A percentile compares a stretch with the other conserved stretches of the same genome.
Conservation (phyloP, 2,888 invertebrate genomes). For the Galeopsomyia nigrocyanea region DNA sequence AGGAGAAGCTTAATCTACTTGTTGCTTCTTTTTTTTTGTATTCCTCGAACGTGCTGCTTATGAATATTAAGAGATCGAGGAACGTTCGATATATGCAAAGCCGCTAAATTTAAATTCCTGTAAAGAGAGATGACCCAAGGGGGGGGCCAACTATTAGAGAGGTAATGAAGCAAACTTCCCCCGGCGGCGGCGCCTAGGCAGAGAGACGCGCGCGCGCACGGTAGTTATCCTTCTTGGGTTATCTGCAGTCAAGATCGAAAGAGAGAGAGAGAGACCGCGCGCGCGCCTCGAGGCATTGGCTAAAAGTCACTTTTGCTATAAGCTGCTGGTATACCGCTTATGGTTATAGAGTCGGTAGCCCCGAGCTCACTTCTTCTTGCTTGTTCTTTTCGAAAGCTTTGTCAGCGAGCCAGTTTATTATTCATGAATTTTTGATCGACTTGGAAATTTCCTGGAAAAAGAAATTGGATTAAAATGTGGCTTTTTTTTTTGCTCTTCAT, state of each 20-base stretch:
- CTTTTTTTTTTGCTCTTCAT: too few species aligned
- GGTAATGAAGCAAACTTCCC: constrained; percentile 56
- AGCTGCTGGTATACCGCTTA: not conserved
- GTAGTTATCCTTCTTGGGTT: constrained; percentile 40
- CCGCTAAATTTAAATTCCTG: constrained; percentile 60
- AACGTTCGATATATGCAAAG: constrained; percentile 9
- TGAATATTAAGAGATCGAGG: constrained; percentile 52
- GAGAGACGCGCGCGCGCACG: constrained; percentile 9
- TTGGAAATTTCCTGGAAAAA: too few species aligned
- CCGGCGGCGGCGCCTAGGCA: constrained; percentile 13
- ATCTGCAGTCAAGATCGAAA: constrained; percentile 21
- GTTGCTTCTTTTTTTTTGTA: not conserved
- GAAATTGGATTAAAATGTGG: too few species aligned
- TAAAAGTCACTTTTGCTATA: not conserved
- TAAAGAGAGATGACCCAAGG: constrained; percentile 48
- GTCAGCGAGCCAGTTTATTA: not conserved
- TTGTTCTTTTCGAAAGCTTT: not conserved
- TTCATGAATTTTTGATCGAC: too few species aligned
- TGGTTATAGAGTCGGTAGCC: not conserved
- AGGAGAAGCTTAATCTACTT: constrained; percentile 51
- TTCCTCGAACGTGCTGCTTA: not conserved
- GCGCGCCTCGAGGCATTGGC: constrained; percentile 17
- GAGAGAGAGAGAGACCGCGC: too few species aligned
- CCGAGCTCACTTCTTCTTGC: not conserved
- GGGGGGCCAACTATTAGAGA: constrained; percentile 60